Percentiles rank a stretch among this genome's conserved stretches.
These are phyloP conservation scores for Poeciliopsis gracilis DNA, from an alignment of 2,797 vertebrate genomes.

Conservation along the genomic window DNA sequence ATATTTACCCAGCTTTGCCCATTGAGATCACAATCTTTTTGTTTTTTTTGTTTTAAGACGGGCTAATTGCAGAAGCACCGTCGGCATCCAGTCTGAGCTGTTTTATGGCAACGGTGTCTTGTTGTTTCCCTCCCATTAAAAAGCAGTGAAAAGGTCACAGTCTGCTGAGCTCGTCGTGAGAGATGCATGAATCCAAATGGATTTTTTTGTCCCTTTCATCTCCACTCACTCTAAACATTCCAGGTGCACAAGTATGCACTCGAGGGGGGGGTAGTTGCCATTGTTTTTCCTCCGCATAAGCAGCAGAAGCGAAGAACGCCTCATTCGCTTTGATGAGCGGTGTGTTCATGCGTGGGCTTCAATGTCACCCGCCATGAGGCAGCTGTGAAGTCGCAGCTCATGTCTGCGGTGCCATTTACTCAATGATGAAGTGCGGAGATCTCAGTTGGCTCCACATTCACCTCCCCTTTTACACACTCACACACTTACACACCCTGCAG, in stretches of 20 bases:
- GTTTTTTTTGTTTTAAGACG: slow-evolving; percentile 67
- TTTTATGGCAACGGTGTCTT: slow-evolving; percentile 65
- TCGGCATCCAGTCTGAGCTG: slow-evolving; percentile 64
- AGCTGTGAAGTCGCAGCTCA: slow-evolving; percentile 75
- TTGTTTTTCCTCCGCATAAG: slow-evolving; percentile 65
- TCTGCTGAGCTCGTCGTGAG: slow-evolving; percentile 74
- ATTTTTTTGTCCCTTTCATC: slow-evolving; percentile 38
- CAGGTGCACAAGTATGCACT: slow-evolving; percentile 69
- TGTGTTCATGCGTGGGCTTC: slow-evolving; percentile 77
- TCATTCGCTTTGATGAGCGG: slow-evolving; percentile 80
- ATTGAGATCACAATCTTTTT: too few relatives aligned
- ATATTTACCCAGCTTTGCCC: neutral
- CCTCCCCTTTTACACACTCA: slow-evolving; percentile 49
- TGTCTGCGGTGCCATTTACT: slow-evolving; percentile 75
- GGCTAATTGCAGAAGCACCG: slow-evolving; percentile 76
- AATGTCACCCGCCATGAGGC: slow-evolving; percentile 77
- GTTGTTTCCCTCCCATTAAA: slow-evolving; percentile 66
- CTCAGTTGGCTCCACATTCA: slow-evolving; percentile 65
- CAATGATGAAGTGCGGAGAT: slow-evolving; percentile 76
- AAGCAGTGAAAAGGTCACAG: slow-evolving; percentile 70
- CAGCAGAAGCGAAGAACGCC: slow-evolving; percentile 67
- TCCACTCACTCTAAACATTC: slow-evolving; percentile 66
- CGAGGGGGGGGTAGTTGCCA: slow-evolving; percentile 39
- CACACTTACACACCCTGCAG: slow-evolving; percentile 9
- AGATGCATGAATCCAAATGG: slow-evolving; percentile 70